Conservation (phyloP, 2,888 invertebrate species). For the Plusia festucae region DNA sequence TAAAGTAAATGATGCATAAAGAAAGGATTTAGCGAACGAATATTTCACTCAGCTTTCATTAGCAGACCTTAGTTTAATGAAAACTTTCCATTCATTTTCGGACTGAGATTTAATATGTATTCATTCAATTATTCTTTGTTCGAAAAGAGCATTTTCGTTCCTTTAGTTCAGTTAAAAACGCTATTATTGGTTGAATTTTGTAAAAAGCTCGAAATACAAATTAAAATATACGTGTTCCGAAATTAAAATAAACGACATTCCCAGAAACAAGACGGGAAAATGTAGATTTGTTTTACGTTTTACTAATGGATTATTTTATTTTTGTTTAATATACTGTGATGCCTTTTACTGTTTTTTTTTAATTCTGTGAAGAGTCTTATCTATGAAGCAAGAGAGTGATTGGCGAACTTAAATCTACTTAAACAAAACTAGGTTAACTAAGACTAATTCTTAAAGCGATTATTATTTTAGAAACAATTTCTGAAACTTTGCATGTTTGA, state of each 20-base stretch:
- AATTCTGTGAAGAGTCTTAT: too few species aligned
- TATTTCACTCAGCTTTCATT: constrained; percentile 17
- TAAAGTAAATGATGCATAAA: constrained; percentile 11
- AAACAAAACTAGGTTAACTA: too few species aligned
- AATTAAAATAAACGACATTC: constrained; percentile 4
- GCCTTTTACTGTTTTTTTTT: background rate
- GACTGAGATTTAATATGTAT: background rate
- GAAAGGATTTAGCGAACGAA: constrained; percentile 8
- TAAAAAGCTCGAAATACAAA: background rate
- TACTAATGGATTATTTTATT: background rate
- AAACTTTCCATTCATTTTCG: constrained; percentile 16
- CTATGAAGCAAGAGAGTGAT: too few species aligned
- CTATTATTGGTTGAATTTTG: background rate
- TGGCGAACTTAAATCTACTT: too few species aligned
- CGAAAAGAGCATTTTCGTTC: constrained; percentile 18
- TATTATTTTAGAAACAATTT: too few species aligned
- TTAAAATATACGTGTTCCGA: background rate
- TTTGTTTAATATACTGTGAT: background rate
- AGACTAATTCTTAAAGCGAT: too few species aligned
- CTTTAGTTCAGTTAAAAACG: background rate
- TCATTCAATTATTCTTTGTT: constrained; percentile 17
- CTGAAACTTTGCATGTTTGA: too few species aligned
- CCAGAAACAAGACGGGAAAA: background rate
- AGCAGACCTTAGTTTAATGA: constrained; percentile 18
- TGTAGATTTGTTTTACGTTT: constrained; percentile 1